A percentile compares a stretch with the other conserved stretches of the same genome.
These are phyloP conservation scores for Nyctereutes procyonoides DNA, from an alignment of 2,113 vertebrate genomes.

Conservation along the genomic window DNA sequence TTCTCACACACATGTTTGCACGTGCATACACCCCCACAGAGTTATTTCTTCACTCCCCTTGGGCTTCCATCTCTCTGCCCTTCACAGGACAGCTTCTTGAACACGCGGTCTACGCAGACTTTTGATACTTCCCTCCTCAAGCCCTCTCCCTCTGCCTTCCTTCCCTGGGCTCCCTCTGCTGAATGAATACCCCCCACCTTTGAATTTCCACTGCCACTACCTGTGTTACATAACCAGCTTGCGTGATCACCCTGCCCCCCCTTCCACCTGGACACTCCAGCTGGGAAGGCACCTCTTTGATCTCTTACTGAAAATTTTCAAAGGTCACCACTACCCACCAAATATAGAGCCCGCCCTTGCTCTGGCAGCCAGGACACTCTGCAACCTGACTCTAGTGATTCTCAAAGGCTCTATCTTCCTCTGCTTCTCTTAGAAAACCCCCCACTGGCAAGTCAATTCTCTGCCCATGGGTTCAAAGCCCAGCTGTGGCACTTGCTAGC, in stretches of 20 bases:
- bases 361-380: not conserved
- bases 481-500: not conserved
- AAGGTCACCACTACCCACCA: not conserved
- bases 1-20: not conserved
- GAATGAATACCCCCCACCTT: not conserved
- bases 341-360: not conserved
- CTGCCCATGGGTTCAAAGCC: not conserved
- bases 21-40: not conserved
- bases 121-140: not conserved
- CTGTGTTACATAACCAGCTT: not conserved
- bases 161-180: not conserved
- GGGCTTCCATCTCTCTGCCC: not conserved
- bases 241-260: not conserved
- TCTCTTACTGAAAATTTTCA: not conserved
- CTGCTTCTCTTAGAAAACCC: not conserved
- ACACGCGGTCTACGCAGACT: rapidly evolving
- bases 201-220: not conserved
- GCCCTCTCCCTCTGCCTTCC: not conserved
- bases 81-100: not conserved
- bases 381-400: not conserved
- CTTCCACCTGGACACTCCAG: not conserved
- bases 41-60: not conserved
- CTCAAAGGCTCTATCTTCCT: not conserved
- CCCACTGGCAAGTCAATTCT: not conserved
- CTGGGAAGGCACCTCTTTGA: not conserved